Evolutionary conservation across 2,888 invertebrate genomes (phyloP).

Genomic region (Cryptophagus acutangulus): DNA sequence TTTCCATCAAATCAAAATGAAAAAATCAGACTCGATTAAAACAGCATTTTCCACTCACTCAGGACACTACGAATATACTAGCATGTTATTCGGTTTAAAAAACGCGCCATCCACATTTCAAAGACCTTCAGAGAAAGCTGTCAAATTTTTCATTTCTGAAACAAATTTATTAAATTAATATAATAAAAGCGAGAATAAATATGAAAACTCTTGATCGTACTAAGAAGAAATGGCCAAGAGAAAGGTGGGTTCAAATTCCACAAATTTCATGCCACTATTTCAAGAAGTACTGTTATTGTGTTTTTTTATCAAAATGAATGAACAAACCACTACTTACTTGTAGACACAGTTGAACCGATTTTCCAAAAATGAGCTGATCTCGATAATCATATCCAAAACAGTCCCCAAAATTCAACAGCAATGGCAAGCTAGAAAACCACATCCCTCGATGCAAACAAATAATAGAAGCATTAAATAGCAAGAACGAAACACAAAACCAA

Average conservation of each 20-base stretch:
- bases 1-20: too few relatives aligned
- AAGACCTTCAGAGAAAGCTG: too few relatives aligned
- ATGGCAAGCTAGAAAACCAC: not conserved
- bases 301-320: too few relatives aligned
- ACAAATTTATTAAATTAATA: too few relatives aligned
- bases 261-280: not conserved
- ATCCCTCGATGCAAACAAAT: not conserved
- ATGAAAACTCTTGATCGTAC: not conserved
- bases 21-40: too few relatives aligned
- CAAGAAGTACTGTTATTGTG: too few relatives aligned
- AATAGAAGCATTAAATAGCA: not conserved
- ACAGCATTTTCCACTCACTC: too few relatives aligned
- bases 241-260: not conserved
- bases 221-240: constrained; percentile 1
- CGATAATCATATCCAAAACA: not conserved
- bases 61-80: too few relatives aligned
- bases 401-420: constrained; percentile 1
- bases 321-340: not conserved
- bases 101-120: too few relatives aligned
- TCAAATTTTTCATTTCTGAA: too few relatives aligned
- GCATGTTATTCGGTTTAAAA: too few relatives aligned
- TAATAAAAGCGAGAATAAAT: not conserved
- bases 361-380: not conserved
- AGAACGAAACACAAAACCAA: not conserved
- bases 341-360: not conserved